phyloP scores from a whole-genome alignment of 2,113 vertebrate species.

The Mastomys coucha region DNA sequence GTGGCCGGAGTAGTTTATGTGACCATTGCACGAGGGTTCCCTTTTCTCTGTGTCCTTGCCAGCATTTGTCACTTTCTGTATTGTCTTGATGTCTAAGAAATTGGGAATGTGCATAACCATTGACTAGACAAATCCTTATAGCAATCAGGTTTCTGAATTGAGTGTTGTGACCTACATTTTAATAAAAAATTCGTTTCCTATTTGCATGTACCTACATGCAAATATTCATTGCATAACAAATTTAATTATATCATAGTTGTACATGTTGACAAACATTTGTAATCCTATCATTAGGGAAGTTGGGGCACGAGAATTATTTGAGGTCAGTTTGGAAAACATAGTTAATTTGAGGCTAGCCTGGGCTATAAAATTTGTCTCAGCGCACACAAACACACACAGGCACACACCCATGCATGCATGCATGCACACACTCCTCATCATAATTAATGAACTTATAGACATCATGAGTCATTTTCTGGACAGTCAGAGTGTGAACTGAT shows the following conservation, averaged over 20 bases:
- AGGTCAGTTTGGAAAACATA: not conserved
- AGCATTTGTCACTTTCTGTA: not conserved
- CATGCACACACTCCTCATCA: not conserved
- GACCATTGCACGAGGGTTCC: not conserved
- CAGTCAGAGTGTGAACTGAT: not conserved
- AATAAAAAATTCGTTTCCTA: constrained; percentile 29
- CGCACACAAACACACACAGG: too few species aligned
- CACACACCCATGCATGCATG: not conserved
- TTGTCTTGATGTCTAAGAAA: not conserved
- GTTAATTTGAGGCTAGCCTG: not conserved
- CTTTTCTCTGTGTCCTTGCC: not conserved
- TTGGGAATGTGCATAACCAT: not conserved
- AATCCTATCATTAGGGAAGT: not conserved
- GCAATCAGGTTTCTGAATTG: not conserved
- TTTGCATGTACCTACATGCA: not conserved
- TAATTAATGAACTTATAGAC: not conserved
- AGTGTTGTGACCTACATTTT: not conserved
- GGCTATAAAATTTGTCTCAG: not conserved
- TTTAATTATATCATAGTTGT: not conserved
- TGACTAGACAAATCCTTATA: not conserved
- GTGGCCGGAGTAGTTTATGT: not conserved
- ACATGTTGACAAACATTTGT: not conserved
- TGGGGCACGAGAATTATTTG: not conserved
- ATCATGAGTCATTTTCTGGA: not conserved
- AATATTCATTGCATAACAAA: not conserved